These are phyloP conservation scores for Desmophyllum pertusum DNA, from an alignment of 92 coral and sea anemone species.

Conservation along the genomic window DNA sequence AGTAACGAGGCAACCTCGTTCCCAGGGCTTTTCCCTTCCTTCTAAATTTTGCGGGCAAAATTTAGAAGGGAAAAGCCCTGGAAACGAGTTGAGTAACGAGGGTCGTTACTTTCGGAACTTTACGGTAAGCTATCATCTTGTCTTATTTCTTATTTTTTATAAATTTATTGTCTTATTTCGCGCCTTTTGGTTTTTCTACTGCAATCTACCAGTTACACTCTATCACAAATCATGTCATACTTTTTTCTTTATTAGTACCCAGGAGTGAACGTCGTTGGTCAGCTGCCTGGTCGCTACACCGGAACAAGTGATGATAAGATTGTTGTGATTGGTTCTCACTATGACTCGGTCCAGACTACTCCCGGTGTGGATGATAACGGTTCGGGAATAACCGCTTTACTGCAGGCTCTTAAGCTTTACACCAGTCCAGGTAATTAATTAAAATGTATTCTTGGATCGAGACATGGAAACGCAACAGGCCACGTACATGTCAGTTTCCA, in stretches of 20 bases:
- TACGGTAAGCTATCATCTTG: no score
- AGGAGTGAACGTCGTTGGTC: conserved; percentile 69
- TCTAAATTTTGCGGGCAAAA: no score
- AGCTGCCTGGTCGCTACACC: conserved; percentile 48
- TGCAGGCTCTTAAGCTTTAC: conserved; percentile 62
- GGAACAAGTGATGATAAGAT: conserved; percentile 66
- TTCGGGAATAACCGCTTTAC: conserved; percentile 79
- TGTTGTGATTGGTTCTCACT: conserved; percentile 75
- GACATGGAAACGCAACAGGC: not conserved
- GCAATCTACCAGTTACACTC: not conserved
- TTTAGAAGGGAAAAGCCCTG: no score
- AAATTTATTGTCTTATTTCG: no score
- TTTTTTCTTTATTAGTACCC: conserved; percentile 27
- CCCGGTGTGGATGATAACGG: conserved; percentile 86
- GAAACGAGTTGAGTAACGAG: no score
- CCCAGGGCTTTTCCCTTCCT: no score
- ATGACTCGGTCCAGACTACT: conserved; percentile 68
- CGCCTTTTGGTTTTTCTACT: not conserved
- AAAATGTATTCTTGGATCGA: not conserved
- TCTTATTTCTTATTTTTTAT: no score
- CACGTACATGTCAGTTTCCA: no score
- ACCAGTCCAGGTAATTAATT: conserved; percentile 37
- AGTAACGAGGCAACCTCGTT: no score
- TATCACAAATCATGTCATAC: not conserved
- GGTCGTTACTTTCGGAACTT: no score